phyloP scores from a whole-genome alignment of 2,113 vertebrate genomes.

The Sturnira hondurensis region DNA sequence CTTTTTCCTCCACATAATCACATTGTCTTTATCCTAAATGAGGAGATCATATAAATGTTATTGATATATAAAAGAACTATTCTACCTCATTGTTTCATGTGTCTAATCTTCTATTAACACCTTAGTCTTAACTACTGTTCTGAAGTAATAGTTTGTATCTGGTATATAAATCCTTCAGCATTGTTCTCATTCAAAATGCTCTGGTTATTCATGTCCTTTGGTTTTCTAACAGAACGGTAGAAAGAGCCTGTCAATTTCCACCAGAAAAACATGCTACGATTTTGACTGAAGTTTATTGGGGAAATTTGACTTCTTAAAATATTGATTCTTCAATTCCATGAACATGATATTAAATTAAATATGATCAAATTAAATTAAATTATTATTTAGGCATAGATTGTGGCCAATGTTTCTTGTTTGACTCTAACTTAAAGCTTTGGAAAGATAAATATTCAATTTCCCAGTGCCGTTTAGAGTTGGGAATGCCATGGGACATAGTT shows the following conservation, averaged over 20 bases:
- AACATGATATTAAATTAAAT: background rate
- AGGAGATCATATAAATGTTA: background rate
- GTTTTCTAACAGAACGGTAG: conserved; percentile 9
- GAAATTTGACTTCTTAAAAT: background rate
- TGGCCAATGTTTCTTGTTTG: background rate
- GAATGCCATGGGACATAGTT: background rate
- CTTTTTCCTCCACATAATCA: background rate
- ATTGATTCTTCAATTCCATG: background rate
- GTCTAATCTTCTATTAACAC: background rate
- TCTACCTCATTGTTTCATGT: background rate
- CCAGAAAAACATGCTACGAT: background rate
- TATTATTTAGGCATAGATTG: background rate
- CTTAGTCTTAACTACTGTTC: background rate
- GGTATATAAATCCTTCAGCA: background rate
- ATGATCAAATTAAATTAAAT: background rate
- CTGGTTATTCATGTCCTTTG: background rate
- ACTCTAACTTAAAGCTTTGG: background rate
- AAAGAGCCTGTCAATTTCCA: background rate
- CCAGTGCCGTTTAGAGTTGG: background rate
- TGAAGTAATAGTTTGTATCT: background rate
- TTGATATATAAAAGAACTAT: background rate
- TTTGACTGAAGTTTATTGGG: background rate
- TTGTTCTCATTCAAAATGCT: background rate
- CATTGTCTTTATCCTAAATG: background rate
- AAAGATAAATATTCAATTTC: conserved; percentile 1